Conservation (phyloP, 1,140 invertebrate species). For the Episyrphus balteatus region DNA sequence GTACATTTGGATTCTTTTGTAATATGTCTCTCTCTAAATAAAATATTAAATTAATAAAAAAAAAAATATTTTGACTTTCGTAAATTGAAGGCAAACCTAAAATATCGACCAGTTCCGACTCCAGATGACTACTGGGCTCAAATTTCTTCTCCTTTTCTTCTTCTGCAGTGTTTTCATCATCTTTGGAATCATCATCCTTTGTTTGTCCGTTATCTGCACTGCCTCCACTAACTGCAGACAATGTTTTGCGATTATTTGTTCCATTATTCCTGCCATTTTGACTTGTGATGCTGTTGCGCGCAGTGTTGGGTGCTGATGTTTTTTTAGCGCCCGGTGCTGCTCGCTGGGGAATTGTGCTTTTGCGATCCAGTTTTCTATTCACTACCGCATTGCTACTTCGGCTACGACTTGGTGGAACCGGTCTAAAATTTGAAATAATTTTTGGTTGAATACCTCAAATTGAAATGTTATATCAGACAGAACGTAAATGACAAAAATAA, state of each 20-base stretch:
- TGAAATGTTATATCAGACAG: too few relatives aligned
- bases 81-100: slow-evolving; percentile 46
- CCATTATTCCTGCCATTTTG: slow-evolving; percentile 10
- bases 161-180: slow-evolving; percentile 56
- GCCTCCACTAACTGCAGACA: not conserved
- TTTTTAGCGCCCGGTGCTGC: slow-evolving; percentile 1
- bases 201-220: slow-evolving; percentile 13
- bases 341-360: slow-evolving; percentile 27
- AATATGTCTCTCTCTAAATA: slow-evolving; percentile 85
- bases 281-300: not conserved
- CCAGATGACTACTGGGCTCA: slow-evolving; percentile 72
- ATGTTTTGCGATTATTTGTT: slow-evolving; percentile 5
- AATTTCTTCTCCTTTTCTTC: slow-evolving; percentile 77
- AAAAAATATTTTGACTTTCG: not conserved
- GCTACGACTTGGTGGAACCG: slow-evolving; percentile 6
- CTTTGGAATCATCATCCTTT: slow-evolving; percentile 42
- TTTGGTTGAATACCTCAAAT: not conserved
- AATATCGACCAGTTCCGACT: slow-evolving; percentile 90
- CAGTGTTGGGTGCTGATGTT: not conserved
- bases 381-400: slow-evolving; percentile 1
- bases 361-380: slow-evolving; percentile 4
- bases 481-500: too few relatives aligned
- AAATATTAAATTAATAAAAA: not conserved
- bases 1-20: slow-evolving; percentile 93
- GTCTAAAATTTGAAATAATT: slow-evolving; percentile 2